Base-by-base conservation (phyloP, 2,888 invertebrate genomes). In the Corbicula japonica region DNA sequence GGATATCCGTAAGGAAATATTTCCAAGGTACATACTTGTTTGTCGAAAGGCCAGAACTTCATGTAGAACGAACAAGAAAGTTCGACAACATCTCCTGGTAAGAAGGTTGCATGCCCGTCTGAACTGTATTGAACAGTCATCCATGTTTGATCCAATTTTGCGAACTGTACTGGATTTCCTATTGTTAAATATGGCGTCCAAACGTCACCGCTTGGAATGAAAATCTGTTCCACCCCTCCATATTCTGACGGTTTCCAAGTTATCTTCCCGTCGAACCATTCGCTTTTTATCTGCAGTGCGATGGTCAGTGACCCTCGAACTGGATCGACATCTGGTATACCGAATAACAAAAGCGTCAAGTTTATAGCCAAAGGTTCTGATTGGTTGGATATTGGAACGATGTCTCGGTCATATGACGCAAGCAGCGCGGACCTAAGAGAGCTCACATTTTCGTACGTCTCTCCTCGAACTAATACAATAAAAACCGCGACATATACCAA, bases 21-120 rank as follows among this genome's bases (percentile, higher is more conserved):
- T 15, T 18, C 1, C 23, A 73, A 18, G 26, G 32, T 3, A 35
- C 73, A 65, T 12, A 28, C 12, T n/a, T 73, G 73, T n/a, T 66
- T 65, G 23, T 73, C 73, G 18, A 65, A 73, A 0, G 73, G 73
- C 73, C 73, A 73, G 28, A 28, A 65, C 28, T 63, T 65, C 65
- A 63, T 65, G 23, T 65, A 34, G 38, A 73, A 65, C 6, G 63
- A 41, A 34, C 73, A 73, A 2, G 56, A 23, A 28, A 28, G 38
- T 10, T 58, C 44, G 12, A 69, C 46, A 1, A 69, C n/a, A 1
- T 38, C 56, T 8, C 56, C 73, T n/a, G n/a, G n/a, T n/a, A n/a
- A n/a, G n/a, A n/a, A n/a, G n/a, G n/a, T n/a, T n/a, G n/a, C n/a
- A n/a, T n/a, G n/a, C n/a, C n/a, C n/a, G n/a, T n/a, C n/a, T n/a